Evolutionary conservation across 2,888 invertebrate species (phyloP), one percentile per base, ranked within the genome.

Genomic region (Mantis religiosa): DNA sequence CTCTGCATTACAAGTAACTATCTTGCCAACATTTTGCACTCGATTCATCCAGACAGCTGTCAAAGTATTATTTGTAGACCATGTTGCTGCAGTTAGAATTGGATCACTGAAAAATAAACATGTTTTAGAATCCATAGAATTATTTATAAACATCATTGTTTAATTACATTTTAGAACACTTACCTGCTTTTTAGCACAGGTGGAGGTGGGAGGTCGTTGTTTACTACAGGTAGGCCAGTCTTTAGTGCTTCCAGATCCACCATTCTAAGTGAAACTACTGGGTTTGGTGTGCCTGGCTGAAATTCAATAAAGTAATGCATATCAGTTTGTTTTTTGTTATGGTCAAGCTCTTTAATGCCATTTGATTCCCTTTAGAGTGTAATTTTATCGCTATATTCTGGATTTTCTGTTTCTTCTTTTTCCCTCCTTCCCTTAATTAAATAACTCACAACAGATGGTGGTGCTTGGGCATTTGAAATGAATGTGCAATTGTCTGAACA

Each of bases 41-140:
- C 99, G 94, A 93, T 98, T 97, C 93, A 98, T 96, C 98, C 98
- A 99, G 90, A 97, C 95, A 25, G 98, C 95, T 14, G 96, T 95
- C 25, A 98, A 94, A 25, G 95, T 93, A 81, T 94, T 93, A 90
- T 96, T 95, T 89, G 95, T 95, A 86, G 97, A 95, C 95, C 98
- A 98, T 85, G 95, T 93, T n/a, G 98, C 93, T 14, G 93, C 91
- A 9, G 93, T 93, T 85, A 94, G 92, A 91, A 94, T 94, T 91
- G 90, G 90, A 34, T 90, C 89, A 28, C 89, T 90, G 88, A 0
- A 83, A 83, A n/a, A 28, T 14, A 20, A 71, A 20, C 4, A 71
- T 4, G 6, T 71, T 15, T 71, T 15, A 20, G 25, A 71, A 71
- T 71, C 1, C 0, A 20, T 4, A 71, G 25, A 15, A 71, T 25